Conservation (phyloP, 2,113 vertebrate species). For the Brachirus orientalis region DNA sequence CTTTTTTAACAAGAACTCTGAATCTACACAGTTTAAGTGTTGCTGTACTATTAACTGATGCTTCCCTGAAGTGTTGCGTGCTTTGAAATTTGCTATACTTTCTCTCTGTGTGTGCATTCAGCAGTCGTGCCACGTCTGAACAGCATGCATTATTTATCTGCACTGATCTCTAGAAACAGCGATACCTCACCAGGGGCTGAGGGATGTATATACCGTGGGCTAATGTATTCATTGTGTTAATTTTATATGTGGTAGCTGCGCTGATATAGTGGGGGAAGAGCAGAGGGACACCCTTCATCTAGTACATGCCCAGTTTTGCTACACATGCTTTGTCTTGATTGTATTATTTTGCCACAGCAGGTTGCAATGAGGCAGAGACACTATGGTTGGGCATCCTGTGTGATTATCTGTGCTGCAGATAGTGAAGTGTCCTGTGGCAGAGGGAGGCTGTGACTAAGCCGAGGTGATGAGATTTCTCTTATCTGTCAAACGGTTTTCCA, state of each 20-base stretch:
- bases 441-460: conserved; percentile 21
- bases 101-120: conserved; percentile 34
- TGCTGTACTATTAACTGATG: conserved; percentile 4
- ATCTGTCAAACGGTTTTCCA: conserved; percentile 39
- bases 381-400: conserved; percentile 18
- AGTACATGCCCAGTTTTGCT: conserved; percentile 18
- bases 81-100: conserved; percentile 12
- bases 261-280: conserved; percentile 1
- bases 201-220: background rate
- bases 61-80: conserved; percentile 26
- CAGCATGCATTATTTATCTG: conserved; percentile 68
- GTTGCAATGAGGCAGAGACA: conserved; percentile 7
- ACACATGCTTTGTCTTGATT: conserved; percentile 29
- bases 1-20: background rate
- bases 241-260: background rate
- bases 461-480: conserved; percentile 39
- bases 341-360: conserved; percentile 18
- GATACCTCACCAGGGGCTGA: conserved; percentile 35
- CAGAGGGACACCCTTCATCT: conserved; percentile 28
- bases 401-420: conserved; percentile 29
- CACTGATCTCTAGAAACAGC: conserved; percentile 59
- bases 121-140: conserved; percentile 55
- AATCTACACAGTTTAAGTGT: background rate
- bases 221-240: background rate
- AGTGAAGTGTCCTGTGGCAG: background rate